These are phyloP conservation scores for Glyptemys insculpta DNA, from an alignment of 2,797 vertebrate species.

Conservation along the genomic window DNA sequence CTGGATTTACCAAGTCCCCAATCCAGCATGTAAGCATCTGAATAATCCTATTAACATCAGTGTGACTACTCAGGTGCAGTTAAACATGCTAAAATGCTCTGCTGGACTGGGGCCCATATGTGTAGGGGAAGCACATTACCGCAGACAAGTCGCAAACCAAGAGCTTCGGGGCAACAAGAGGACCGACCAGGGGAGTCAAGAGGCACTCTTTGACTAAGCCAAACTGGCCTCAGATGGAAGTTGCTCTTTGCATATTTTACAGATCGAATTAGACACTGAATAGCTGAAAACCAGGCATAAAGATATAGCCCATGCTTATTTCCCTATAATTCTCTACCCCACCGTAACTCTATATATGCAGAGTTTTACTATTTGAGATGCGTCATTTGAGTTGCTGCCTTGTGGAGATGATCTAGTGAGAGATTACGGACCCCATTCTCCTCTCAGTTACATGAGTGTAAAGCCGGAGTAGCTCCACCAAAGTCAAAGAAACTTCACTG, in stretches of 20 bases:
- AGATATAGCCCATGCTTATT: background rate
- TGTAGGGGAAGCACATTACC: background rate
- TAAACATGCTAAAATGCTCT: background rate
- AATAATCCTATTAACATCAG: constrained; percentile 9
- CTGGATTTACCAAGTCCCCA: background rate
- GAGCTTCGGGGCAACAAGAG: constrained; percentile 3
- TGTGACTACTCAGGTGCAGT: background rate
- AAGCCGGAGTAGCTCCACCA: background rate
- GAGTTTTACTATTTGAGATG: background rate
- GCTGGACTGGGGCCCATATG: background rate
- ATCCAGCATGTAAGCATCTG: constrained; percentile 1
- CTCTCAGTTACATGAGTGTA: background rate
- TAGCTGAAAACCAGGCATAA: background rate
- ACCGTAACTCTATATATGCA: background rate
- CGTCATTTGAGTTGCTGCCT: background rate
- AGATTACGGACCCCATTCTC: background rate
- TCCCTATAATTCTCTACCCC: background rate
- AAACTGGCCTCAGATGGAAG: constrained; percentile 3
- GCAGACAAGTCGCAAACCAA: background rate
- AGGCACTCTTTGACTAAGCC: background rate
- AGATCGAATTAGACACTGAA: background rate
- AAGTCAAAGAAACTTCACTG: background rate
- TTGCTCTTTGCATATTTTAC: constrained; percentile 27
- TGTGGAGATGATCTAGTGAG: background rate
- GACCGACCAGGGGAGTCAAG: background rate